phyloP scores from a whole-genome alignment of 2,113 vertebrate genomes.

The Aegotheles bennettii region DNA sequence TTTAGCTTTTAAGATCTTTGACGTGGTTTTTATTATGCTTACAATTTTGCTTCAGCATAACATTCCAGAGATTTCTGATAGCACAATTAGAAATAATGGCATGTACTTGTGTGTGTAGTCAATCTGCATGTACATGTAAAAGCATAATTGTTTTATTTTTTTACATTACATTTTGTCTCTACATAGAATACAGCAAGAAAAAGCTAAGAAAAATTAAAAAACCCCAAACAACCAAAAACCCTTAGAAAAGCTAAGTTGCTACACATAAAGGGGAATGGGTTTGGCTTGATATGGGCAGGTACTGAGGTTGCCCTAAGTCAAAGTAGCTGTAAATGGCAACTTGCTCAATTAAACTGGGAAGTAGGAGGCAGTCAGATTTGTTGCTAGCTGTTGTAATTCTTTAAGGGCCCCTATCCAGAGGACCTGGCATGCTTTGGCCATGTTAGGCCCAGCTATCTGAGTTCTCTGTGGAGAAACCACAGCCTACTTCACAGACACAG shows the following conservation, averaged over 20 bases:
- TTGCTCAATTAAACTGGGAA: not conserved
- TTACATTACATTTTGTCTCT: not conserved
- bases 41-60: not conserved
- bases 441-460: not conserved
- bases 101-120: not conserved
- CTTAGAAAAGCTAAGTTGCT: not conserved
- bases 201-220: not conserved
- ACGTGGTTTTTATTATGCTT: not conserved
- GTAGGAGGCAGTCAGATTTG: not conserved
- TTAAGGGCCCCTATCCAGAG: not conserved
- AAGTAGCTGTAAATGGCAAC: not conserved
- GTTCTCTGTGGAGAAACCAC: not conserved
- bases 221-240: not conserved
- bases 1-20: not conserved
- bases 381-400: not conserved
- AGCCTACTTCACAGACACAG: not conserved
- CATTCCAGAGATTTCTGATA: not conserved
- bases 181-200: not conserved
- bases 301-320: not conserved
- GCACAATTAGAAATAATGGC: not conserved
- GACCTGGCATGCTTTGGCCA: not conserved
- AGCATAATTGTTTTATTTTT: not conserved
- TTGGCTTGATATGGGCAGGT: not conserved
- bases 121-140: not conserved
- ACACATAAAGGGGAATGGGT: not conserved